Evolutionary conservation across 2,113 vertebrate species (phyloP).

Genomic region (Rhinopomastus cyanomelas): DNA sequence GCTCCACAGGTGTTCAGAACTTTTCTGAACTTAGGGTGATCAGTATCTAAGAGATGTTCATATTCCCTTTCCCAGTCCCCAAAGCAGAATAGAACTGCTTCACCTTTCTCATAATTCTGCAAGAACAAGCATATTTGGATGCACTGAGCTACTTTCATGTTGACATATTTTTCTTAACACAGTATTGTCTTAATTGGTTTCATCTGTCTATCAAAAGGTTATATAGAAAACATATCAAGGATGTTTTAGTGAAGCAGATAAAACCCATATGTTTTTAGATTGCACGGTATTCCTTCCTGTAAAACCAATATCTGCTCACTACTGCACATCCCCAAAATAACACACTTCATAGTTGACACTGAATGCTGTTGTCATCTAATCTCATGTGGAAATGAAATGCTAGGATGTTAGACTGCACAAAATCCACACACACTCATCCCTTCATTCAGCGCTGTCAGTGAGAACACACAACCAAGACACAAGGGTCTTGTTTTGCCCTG

Average conservation of each 20-base stretch:
- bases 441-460: not conserved
- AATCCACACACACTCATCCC: not conserved
- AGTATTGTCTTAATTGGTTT: conserved; percentile 40
- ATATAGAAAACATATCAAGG: not conserved
- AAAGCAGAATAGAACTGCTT: not conserved
- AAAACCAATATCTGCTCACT: not conserved
- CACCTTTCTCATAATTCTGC: conserved; percentile 15
- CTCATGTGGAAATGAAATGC: conserved; percentile 57
- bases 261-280: not conserved
- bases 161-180: conserved; percentile 50
- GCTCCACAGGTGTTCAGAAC: not conserved
- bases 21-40: not conserved
- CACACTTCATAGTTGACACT: not conserved
- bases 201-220: conserved; percentile 23
- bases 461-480: not conserved
- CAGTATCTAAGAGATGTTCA: conserved; percentile 1
- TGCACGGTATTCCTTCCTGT: not conserved
- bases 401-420: conserved; percentile 52
- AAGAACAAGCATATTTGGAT: conserved; percentile 17
- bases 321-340: not conserved
- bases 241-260: conserved; percentile 45
- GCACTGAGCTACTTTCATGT: not conserved
- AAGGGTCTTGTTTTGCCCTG: not conserved
- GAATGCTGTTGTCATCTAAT: conserved; percentile 61
- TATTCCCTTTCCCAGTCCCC: conserved; percentile 8